Evolutionary conservation across 2,113 vertebrate species (phyloP).

Genomic region (Speoplatyrhinus poulsoni): DNA sequence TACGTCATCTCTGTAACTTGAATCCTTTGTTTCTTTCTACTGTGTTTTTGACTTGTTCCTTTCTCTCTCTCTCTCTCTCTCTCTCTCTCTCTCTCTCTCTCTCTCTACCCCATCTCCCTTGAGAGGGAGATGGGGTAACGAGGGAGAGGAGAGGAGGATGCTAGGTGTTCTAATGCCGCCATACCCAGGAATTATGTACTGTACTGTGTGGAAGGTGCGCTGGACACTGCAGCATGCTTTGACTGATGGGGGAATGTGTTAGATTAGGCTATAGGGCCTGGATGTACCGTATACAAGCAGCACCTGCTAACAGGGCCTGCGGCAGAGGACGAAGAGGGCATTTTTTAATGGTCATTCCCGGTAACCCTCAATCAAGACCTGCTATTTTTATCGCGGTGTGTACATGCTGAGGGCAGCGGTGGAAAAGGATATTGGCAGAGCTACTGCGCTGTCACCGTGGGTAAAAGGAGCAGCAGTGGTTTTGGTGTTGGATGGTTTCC

Average conservation of each 20-base stretch:
- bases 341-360: conserved; percentile 29
- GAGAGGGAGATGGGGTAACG: conserved; percentile 12
- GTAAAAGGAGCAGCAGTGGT: conserved; percentile 12
- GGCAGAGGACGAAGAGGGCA: conserved; percentile 7
- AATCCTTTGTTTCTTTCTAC: neutral
- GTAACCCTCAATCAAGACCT: conserved; percentile 34
- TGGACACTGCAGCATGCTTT: conserved; percentile 68
- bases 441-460: neutral
- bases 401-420: conserved; percentile 7
- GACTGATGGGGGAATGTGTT: conserved; percentile 75
- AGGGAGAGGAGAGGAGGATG: conserved; percentile 19
- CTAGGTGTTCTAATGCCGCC: conserved; percentile 57
- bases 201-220: conserved; percentile 59
- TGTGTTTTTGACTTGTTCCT: neutral
- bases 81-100: conserved; percentile 18
- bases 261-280: conserved; percentile 41
- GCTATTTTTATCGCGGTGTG: conserved; percentile 21
- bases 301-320: conserved; percentile 25
- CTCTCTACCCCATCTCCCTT: conserved; percentile 29
- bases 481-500: conserved; percentile 13
- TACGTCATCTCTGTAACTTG: neutral
- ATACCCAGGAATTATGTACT: conserved; percentile 70
- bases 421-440: conserved; percentile 28
- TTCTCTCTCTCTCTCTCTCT: conserved; percentile 3
- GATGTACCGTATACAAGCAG: conserved; percentile 21